These are phyloP conservation scores for Euproctis similis DNA, from an alignment of 2,888 invertebrate genomes.

Conservation along the genomic window DNA sequence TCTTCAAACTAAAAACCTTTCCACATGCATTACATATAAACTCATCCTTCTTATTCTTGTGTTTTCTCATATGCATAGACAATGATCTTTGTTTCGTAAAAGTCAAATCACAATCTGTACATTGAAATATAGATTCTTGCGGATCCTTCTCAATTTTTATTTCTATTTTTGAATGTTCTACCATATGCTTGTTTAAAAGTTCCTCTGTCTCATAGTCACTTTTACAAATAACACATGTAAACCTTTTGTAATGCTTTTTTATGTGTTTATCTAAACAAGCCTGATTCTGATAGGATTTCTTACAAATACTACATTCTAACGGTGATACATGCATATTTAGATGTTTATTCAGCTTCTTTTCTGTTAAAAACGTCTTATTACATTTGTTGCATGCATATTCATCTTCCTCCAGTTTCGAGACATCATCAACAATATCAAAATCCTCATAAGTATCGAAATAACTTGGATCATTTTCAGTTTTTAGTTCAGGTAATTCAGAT, in stretches of 20 bases:
- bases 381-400: slow-evolving; percentile 55
- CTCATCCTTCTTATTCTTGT: slow-evolving; percentile 35
- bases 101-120: slow-evolving; percentile 68
- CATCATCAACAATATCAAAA: slow-evolving; percentile 20
- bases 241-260: slow-evolving; percentile 31
- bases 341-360: slow-evolving; percentile 65
- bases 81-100: slow-evolving; percentile 71
- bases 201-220: slow-evolving; percentile 21
- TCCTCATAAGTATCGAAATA: slow-evolving; percentile 23
- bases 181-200: slow-evolving; percentile 26
- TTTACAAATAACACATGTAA: slow-evolving; percentile 27
- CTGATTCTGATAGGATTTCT: slow-evolving; percentile 39
- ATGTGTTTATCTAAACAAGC: slow-evolving; percentile 46
- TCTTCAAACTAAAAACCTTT: slow-evolving; percentile 54
- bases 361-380: slow-evolving; percentile 56
- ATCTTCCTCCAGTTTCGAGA: slow-evolving; percentile 20
- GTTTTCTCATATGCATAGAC: slow-evolving; percentile 49
- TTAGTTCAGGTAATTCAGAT: slow-evolving; percentile 23
- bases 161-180: slow-evolving; percentile 14
- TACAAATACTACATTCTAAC: slow-evolving; percentile 40
- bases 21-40: slow-evolving; percentile 64
- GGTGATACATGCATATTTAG: slow-evolving; percentile 45
- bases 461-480: slow-evolving; percentile 28
- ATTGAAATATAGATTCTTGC: slow-evolving; percentile 39
- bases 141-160: slow-evolving; percentile 29